Conservation (phyloP, 2,888 invertebrate genomes). For the Ormia ochracea region DNA sequence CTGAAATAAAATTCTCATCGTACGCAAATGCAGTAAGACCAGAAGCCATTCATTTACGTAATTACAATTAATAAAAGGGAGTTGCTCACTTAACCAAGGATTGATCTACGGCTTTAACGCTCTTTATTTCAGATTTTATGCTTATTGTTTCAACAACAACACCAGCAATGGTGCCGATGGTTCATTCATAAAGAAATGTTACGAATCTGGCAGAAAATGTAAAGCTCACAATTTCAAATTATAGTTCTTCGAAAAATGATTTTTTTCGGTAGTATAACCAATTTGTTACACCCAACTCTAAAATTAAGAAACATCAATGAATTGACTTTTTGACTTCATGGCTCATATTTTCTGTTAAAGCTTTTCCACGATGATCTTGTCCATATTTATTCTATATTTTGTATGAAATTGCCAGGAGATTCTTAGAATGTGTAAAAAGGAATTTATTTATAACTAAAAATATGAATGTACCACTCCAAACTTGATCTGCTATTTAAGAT, state of each 20-base stretch:
- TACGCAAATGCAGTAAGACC: conserved; percentile 68
- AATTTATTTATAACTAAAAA: conserved; percentile 34
- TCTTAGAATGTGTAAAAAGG: conserved; percentile 49
- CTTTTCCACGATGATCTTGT: background rate
- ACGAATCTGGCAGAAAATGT: conserved; percentile 30
- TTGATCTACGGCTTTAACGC: conserved; percentile 63
- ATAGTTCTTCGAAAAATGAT: conserved; percentile 11
- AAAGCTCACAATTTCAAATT: conserved; percentile 13
- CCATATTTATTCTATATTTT: background rate
- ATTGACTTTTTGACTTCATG: conserved; percentile 56
- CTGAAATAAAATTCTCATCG: conserved; percentile 55
- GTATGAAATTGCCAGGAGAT: conserved; percentile 13
- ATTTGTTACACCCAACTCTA: conserved; percentile 55
- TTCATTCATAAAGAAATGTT: background rate
- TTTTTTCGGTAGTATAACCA: conserved; percentile 32
- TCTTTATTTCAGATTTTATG: conserved; percentile 39
- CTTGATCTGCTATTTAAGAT: conserved; percentile 35
- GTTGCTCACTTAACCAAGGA: conserved; percentile 62
- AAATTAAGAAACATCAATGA: conserved; percentile 51
- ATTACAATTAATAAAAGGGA: conserved; percentile 68
- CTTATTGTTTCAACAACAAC: conserved; percentile 15
- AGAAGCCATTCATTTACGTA: conserved; percentile 70
- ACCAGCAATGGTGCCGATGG: conserved; percentile 23
- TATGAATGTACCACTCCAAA: background rate
- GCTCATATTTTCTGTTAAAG: conserved; percentile 1